A percentile compares a stretch with the other conserved stretches of the same genome.
These are phyloP conservation scores for Heliornis fulica DNA, from an alignment of 2,113 vertebrate genomes.

Conservation along the genomic window DNA sequence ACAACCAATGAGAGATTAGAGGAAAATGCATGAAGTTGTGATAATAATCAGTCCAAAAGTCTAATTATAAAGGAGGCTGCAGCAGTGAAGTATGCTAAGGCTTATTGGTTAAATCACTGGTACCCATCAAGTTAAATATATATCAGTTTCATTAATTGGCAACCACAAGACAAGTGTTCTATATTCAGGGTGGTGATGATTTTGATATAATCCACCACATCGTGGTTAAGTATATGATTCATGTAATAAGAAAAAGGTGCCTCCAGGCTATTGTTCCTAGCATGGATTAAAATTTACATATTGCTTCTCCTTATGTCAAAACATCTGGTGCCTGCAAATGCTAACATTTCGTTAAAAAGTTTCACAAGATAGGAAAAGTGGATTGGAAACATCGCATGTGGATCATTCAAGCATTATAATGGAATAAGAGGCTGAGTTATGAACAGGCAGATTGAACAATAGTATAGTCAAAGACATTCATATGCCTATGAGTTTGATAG, in stretches of 20 bases:
- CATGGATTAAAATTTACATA: slow-evolving; percentile 81
- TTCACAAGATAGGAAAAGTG: slow-evolving; percentile 71
- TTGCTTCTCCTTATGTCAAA: slow-evolving; percentile 82
- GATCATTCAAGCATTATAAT: slow-evolving; percentile 75
- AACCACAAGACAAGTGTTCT: slow-evolving; percentile 67
- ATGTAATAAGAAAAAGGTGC: slow-evolving; percentile 77
- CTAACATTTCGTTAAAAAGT: slow-evolving; percentile 77
- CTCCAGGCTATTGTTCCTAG: slow-evolving; percentile 78
- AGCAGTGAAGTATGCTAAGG: slow-evolving; percentile 26
- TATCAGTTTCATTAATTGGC: slow-evolving; percentile 72
- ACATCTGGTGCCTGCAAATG: slow-evolving; percentile 79
- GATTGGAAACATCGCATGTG: slow-evolving; percentile 68
- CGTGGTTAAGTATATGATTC: slow-evolving; percentile 78
- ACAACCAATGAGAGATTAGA: slow-evolving; percentile 17
- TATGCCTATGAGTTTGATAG: slow-evolving; percentile 56
- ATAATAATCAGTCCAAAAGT: slow-evolving; percentile 46
- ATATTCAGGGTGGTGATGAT: slow-evolving; percentile 62
- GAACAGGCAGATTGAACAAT: slow-evolving; percentile 61
- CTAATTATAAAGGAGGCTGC: slow-evolving; percentile 21
- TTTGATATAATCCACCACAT: slow-evolving; percentile 68
- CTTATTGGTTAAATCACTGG: slow-evolving; percentile 57
- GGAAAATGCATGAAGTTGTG: not conserved
- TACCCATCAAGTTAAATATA: slow-evolving; percentile 65
- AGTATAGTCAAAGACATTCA: slow-evolving; percentile 59
- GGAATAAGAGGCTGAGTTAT: slow-evolving; percentile 69